Conservation (phyloP, 1,140 invertebrate species). For the Chionoecetes opilio region DNA sequence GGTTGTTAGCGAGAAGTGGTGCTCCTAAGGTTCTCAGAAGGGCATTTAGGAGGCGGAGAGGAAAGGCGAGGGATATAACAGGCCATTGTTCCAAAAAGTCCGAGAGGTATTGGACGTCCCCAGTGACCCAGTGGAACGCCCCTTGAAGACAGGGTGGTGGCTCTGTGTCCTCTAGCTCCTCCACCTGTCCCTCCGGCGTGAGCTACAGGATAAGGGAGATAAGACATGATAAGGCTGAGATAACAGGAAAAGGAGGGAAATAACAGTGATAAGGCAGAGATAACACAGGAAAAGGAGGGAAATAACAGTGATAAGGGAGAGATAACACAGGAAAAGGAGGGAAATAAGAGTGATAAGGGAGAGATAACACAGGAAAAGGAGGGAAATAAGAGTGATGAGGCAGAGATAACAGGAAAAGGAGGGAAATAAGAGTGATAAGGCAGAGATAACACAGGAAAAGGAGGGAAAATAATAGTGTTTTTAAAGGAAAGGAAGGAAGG, state of each 20-base stretch:
- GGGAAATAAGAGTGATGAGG: no score
- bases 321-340: no score
- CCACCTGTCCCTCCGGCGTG: not conserved
- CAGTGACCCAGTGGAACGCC: constrained; percentile 51
- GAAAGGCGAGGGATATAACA: constrained; percentile 44
- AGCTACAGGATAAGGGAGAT: not conserved
- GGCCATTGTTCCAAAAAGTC: constrained; percentile 70
- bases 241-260: not conserved
- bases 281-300: no score
- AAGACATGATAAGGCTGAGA: not conserved
- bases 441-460: no score
- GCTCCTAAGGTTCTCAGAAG: constrained; percentile 65
- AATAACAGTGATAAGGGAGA: no score
- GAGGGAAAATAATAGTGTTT: no score
- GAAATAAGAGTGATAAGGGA: no score
- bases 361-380: no score
- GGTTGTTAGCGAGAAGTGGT: constrained; percentile 63
- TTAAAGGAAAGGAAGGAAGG: no score
- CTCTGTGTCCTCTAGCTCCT: constrained; percentile 56
- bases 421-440: no score
- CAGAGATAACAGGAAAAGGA: no score
- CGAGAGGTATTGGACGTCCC: constrained; percentile 67
- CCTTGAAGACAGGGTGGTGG: constrained; percentile 61
- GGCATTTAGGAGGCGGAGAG: constrained; percentile 62
- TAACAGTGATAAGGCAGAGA: not conserved